Evolutionary conservation across 2,797 vertebrate genomes (phyloP).

Genomic region (Craterocephalus amniculus): DNA sequence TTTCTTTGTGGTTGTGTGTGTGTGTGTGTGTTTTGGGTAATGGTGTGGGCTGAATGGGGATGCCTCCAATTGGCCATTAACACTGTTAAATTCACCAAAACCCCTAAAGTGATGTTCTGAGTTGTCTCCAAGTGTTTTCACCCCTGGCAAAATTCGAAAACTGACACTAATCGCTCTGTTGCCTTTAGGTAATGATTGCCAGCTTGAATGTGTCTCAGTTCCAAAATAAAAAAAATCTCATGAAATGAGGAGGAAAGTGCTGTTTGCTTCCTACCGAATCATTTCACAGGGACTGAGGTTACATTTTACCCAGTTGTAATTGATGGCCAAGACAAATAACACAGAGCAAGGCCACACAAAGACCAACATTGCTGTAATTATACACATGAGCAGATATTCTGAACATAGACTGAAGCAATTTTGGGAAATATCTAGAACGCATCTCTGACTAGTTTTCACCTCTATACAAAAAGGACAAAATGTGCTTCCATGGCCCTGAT

Average conservation of each 20-base stretch:
- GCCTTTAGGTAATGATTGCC: background rate
- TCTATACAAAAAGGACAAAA: slow-evolving; percentile 1
- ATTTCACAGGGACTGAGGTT: background rate
- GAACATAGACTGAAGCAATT: background rate
- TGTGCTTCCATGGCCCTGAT: slow-evolving; percentile 9
- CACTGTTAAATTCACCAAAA: background rate
- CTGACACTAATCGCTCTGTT: background rate
- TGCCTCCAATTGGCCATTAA: background rate
- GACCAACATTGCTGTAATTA: slow-evolving; percentile 9
- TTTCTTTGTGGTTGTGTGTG: background rate
- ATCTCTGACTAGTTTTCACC: slow-evolving; percentile 1
- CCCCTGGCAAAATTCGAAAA: background rate
- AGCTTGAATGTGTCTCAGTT: background rate
- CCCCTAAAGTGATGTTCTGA: background rate
- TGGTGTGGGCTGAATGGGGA: background rate
- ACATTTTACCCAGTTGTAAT: background rate
- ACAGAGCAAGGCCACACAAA: slow-evolving; percentile 27
- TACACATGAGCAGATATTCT: slow-evolving; percentile 4
- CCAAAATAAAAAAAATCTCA: background rate
- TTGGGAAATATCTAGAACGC: background rate
- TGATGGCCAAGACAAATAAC: slow-evolving; percentile 32
- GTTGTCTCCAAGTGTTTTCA: background rate
- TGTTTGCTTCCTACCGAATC: background rate
- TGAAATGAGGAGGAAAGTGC: background rate
- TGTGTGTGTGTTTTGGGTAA: background rate